Evolutionary conservation across 2,797 vertebrate species (phyloP), one percentile per base, ranked within the genome.

Genomic region (Lophius americanus): DNA sequence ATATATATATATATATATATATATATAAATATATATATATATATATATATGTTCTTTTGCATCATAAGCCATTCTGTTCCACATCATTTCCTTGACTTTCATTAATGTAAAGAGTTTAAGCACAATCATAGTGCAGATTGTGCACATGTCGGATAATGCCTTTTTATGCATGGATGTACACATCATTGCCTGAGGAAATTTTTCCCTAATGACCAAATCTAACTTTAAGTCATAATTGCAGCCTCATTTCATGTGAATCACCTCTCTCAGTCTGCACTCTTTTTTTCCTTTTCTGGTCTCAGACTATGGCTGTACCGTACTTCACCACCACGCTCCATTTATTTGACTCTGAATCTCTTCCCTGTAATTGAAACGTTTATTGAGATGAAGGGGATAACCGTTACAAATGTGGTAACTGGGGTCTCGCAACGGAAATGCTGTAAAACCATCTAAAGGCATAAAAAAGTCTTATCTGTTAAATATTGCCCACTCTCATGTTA

Each of bases 301-400:
- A 41, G 47, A 62, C 76, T 54, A 72, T 66, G 72, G 73, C 53
- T 13, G 9, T 80, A 70, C 78, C 73, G 74, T 81, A 85, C 87
- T 86, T 90, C 78, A 79, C 68, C 53, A 68, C 48, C 84, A 83
- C 46, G 78, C 84, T 58, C 80, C 83, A 89, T 91, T 90, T 90
- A 70, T 89, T 83, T 70, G 79, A 76, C 79, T 82, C 82, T 23
- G 23, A 86, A 84, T 90, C 76, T 81, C 80, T 65, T 67, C 65
- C 50, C 77, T 43, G 60, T 90, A 91, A 89, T 90, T 90, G 85
- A 90, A 91, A 89, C 81, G 83, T 91, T 91, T 90, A 92, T 91
- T 90, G 85, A 90, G 87, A 91, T 82, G 75, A 88, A 86, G 80
- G 63, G 72, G 82, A 89, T 90, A 89, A 91, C 88, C 81, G 87